phyloP scores from a whole-genome alignment of 2,797 vertebrate genomes.

The Trematocara caparti region DNA sequence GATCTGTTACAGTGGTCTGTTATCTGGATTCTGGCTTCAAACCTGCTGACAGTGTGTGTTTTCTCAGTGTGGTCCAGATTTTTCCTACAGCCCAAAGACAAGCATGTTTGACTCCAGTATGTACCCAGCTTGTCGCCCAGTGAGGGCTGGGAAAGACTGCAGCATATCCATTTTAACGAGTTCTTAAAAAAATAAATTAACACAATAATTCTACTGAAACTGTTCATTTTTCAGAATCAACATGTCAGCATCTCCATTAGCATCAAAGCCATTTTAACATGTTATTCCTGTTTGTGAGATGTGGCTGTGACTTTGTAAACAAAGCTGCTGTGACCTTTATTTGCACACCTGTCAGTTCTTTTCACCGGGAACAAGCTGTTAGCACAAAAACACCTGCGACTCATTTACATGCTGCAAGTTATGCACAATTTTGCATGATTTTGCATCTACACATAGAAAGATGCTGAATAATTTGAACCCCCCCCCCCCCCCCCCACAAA shows the following conservation, averaged over 20 bases:
- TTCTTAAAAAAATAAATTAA: background rate
- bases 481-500: no score
- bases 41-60: background rate
- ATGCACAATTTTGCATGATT: background rate
- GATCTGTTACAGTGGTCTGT: background rate
- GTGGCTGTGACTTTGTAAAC: slow-evolving; percentile 24
- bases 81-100: background rate
- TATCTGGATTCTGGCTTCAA: background rate
- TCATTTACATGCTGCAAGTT: background rate
- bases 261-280: background rate
- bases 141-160: background rate
- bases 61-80: background rate
- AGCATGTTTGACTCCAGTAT: background rate
- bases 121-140: background rate
- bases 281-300: background rate
- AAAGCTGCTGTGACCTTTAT: slow-evolving; percentile 39
- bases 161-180: background rate
- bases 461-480: fast-evolving
- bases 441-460: background rate
- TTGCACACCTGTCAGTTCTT: slow-evolving; percentile 49
- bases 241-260: background rate
- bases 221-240: background rate
- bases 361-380: slow-evolving; percentile 1
- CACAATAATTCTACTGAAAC: background rate
- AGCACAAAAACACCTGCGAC: slow-evolving; percentile 22